Base-by-base conservation (phyloP, 2,888 invertebrate genomes). In the Cryptophagus acutangulus region DNA sequence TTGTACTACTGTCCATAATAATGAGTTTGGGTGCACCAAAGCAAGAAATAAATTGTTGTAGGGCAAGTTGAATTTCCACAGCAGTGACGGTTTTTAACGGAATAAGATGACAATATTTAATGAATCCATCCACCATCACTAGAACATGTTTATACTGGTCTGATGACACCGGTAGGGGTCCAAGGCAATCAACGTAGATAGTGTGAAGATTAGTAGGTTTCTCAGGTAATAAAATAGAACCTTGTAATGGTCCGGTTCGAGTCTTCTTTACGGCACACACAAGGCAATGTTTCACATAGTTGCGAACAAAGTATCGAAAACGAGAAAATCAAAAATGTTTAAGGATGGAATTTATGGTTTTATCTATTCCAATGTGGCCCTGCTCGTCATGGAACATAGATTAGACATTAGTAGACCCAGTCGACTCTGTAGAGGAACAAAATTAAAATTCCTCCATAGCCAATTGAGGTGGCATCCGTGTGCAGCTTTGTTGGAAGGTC, bases 331-430 rank as follows among this genome's bases (percentile, higher is more conserved):
- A 49, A 20, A 45, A 49, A 6, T 34, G 34, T 20, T 56, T 52
- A 3, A 46, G 38, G 13, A 67, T 38, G 36, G 46, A 51, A 3
- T 54, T 47, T 1, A 63, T 13, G 1, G 62, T 65, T 35, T 63
- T 65, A 1, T 62, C 59, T 2, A 55, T 16, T 2, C 58, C 62
- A 38, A 66, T 58, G 45, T 70, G 66, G 8, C 65, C 64, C 12
- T 57, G 43, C 9, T 66, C 62, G 33, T 69, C 66, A 33, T 69
- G 68, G 29, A 59, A 61, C 31, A 15, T 25, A 12, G 51, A 42
- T n/a, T n/a, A n/a, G n/a, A n/a, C 26, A 33, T 17, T 20, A 46
- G 34, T 34, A 48, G 13, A 10, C 34, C 33, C 10, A 51, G 50
- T 13, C 59, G 57, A 10, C 63, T 49, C 33, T 58, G 54, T 45